Evolutionary conservation across 2,888 invertebrate species (phyloP).

Genomic region (Hyposoter dolosus): DNA sequence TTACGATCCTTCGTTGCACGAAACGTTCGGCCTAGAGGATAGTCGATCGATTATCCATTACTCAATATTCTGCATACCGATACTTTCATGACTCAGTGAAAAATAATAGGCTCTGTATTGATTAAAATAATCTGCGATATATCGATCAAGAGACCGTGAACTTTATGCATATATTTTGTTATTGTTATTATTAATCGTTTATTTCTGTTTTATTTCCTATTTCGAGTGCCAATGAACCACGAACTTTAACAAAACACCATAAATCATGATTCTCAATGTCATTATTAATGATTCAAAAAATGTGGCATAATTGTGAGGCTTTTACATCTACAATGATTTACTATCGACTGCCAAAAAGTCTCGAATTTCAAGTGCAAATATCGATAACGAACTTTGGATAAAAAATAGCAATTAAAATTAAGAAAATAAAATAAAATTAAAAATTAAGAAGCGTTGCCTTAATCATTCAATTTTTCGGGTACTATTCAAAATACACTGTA

Average conservation of each 20-base stretch:
- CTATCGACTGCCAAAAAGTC: no score
- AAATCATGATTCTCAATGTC: neutral
- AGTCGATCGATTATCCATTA: conserved; percentile 36
- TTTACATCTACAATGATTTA: no score
- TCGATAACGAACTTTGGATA: no score
- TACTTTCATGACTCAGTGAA: conserved; percentile 29
- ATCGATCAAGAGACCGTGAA: conserved; percentile 30
- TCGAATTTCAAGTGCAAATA: no score
- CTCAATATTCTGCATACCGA: conserved; percentile 5
- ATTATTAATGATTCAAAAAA: neutral
- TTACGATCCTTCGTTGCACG: conserved; percentile 8
- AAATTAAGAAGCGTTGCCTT: no score
- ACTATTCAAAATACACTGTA: no score
- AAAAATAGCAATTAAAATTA: no score
- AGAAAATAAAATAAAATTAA: no score
- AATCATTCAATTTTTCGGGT: no score
- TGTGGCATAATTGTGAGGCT: neutral
- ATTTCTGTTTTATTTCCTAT: neutral
- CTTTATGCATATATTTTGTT: conserved; percentile 27
- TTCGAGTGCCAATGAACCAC: neutral
- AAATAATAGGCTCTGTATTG: conserved; percentile 8
- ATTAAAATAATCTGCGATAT: conserved; percentile 14
- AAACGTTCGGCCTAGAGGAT: conserved; percentile 12
- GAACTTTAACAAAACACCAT: neutral
- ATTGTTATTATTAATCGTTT: neutral